Evolutionary conservation across 2,113 vertebrate species (phyloP).

Genomic region (Platysteira castanea): DNA sequence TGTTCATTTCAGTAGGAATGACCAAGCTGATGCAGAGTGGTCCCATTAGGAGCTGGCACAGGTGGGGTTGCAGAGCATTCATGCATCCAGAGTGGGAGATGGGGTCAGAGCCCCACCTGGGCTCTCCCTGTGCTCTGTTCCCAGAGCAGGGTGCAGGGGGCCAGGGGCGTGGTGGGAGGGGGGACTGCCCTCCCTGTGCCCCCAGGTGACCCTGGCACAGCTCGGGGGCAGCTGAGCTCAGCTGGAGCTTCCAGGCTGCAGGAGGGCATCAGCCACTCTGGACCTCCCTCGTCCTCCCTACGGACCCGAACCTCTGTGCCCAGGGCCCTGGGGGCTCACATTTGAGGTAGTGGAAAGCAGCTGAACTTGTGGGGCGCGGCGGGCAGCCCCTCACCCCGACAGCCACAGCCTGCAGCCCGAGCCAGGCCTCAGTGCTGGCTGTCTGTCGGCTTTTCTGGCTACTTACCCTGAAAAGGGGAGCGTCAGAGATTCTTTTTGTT

Average conservation of each 20-base stretch:
- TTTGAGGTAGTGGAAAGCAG: not conserved
- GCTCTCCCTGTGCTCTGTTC: not conserved
- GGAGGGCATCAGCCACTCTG: rapidly evolving
- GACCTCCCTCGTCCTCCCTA: not conserved
- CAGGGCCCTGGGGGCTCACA: rapidly evolving
- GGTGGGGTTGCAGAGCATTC: not conserved
- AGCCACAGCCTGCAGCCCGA: not conserved
- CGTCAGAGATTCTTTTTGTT: conserved; percentile 27
- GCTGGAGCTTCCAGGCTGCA: rapidly evolving
- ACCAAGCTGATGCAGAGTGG: not conserved
- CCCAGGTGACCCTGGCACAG: not conserved
- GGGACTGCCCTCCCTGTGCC: not conserved
- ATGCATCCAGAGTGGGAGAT: not conserved
- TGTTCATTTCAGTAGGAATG: not conserved
- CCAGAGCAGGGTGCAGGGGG: not conserved
- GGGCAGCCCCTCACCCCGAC: not conserved
- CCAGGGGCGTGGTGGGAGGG: no score
- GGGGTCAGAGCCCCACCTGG: not conserved
- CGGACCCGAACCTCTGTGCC: not conserved
- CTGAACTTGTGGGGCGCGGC: not conserved
- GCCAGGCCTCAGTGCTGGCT: not conserved
- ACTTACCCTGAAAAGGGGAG: conserved; percentile 1
- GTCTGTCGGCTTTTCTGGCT: not conserved
- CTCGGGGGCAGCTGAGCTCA: not conserved
- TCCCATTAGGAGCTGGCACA: not conserved